Conservation (phyloP, 2,888 invertebrate genomes). For the Chorisops tibialis region DNA sequence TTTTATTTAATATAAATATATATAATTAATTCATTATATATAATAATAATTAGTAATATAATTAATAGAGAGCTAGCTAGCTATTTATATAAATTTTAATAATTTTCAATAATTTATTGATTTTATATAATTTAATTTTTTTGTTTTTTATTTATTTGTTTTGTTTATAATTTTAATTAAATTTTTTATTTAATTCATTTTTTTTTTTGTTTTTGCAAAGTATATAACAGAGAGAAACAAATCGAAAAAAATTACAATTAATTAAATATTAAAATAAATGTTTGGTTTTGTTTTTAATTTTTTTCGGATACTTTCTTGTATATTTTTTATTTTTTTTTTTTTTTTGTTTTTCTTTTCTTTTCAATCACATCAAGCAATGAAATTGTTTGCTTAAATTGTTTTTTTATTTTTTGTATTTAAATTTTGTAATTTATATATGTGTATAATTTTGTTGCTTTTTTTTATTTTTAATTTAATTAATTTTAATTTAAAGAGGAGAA, state of each 20-base stretch:
- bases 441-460: slow-evolving; percentile 1
- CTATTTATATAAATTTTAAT: slow-evolving; percentile 13
- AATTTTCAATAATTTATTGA: slow-evolving; percentile 22
- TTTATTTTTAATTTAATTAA: neutral
- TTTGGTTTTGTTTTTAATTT: no score
- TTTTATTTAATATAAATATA: neutral
- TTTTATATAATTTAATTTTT: slow-evolving; percentile 7
- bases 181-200: neutral
- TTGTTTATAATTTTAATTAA: neutral
- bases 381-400: no score
- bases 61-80: slow-evolving; percentile 26
- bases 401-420: slow-evolving; percentile 1
- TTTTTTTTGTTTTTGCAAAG: no score
- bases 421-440: slow-evolving; percentile 17
- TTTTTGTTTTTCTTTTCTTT: neutral
- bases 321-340: neutral
- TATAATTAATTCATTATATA: neutral
- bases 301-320: no score
- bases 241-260: no score
- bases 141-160: neutral
- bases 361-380: no score
- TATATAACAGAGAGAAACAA: no score
- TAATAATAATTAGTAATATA: slow-evolving; percentile 16
- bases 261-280: no score
- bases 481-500: neutral